Evolutionary conservation across 2,888 invertebrate species (phyloP).

Genomic region (Nomada fabriciana): DNA sequence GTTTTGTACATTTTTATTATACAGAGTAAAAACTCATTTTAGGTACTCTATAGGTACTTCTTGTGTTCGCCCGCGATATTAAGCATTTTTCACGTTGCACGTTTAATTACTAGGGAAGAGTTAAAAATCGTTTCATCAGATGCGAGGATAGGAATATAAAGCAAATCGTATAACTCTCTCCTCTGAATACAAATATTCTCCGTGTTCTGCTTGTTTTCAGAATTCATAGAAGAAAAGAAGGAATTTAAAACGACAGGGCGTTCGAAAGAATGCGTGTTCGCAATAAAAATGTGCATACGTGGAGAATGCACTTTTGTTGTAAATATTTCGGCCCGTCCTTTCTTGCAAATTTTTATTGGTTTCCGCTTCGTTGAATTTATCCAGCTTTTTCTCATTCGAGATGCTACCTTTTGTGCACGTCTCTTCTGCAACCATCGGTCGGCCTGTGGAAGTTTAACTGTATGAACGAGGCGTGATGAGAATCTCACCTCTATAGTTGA

Average conservation of each 20-base stretch:
- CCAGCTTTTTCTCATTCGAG: constrained; percentile 10
- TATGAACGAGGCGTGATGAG: constrained; percentile 53
- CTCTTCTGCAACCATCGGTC: constrained; percentile 2
- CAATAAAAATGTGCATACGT: constrained; percentile 6
- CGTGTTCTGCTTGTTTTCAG: not conserved
- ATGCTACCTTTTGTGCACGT: not conserved
- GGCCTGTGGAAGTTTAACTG: constrained; percentile 36
- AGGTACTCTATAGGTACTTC: too few relatives aligned
- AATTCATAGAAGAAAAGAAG: not conserved
- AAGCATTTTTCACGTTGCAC: too few relatives aligned
- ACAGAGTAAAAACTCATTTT: too few relatives aligned
- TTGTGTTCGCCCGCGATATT: too few relatives aligned
- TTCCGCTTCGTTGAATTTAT: constrained; percentile 13
- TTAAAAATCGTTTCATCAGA: not conserved
- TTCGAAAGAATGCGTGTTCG: not conserved
- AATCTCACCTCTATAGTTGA: constrained; percentile 32
- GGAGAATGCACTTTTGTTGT: not conserved
- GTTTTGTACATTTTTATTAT: too few relatives aligned
- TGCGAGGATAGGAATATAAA: not conserved
- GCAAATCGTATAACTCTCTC: not conserved
- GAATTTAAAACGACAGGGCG: too few relatives aligned
- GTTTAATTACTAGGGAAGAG: not conserved
- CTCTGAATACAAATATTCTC: not conserved
- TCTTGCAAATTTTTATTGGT: constrained; percentile 27
- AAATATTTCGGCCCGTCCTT: not conserved